phyloP scores from a whole-genome alignment of 2,888 invertebrate species.

The Tipula unca region DNA sequence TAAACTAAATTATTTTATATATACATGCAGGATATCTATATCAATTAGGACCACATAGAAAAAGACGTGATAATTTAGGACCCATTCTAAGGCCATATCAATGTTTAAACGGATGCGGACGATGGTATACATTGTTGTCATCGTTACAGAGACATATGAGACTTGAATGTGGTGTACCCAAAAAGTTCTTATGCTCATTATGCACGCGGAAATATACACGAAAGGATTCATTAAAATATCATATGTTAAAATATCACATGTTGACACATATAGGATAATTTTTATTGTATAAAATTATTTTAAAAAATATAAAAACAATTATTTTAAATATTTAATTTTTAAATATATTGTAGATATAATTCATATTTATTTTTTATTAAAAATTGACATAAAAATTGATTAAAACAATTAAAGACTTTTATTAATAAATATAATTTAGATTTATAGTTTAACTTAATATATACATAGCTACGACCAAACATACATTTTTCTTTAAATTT shows the following conservation, averaged over 20 bases:
- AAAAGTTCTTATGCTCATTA: slow-evolving; percentile 23
- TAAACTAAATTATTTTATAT: slow-evolving; percentile 4
- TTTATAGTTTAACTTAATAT: not conserved
- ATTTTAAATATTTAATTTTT: not conserved
- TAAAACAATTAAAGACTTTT: not conserved
- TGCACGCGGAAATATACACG: slow-evolving; percentile 23
- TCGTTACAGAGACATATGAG: slow-evolving; percentile 25
- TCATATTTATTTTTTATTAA: slow-evolving; percentile 8
- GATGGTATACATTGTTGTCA: slow-evolving; percentile 24
- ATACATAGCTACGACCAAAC: not conserved
- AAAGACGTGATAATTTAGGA: slow-evolving; percentile 8
- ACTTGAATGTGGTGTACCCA: slow-evolving; percentile 25
- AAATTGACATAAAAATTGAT: not conserved
- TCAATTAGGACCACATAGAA: slow-evolving; percentile 20
- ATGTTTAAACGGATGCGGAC: slow-evolving; percentile 26
- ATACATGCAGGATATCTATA: slow-evolving; percentile 1
- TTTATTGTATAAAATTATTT: not conserved
- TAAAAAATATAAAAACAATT: not conserved
- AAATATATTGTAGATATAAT: slow-evolving; percentile 9
- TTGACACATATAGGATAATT: slow-evolving; percentile 9
- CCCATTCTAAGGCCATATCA: slow-evolving; percentile 16
- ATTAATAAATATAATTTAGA: not conserved
- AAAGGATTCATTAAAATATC: slow-evolving; percentile 25
- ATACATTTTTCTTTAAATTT: not conserved
- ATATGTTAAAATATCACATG: slow-evolving; percentile 24